Conservation (phyloP, 2,113 vertebrate species). For the Brachirus orientalis region DNA sequence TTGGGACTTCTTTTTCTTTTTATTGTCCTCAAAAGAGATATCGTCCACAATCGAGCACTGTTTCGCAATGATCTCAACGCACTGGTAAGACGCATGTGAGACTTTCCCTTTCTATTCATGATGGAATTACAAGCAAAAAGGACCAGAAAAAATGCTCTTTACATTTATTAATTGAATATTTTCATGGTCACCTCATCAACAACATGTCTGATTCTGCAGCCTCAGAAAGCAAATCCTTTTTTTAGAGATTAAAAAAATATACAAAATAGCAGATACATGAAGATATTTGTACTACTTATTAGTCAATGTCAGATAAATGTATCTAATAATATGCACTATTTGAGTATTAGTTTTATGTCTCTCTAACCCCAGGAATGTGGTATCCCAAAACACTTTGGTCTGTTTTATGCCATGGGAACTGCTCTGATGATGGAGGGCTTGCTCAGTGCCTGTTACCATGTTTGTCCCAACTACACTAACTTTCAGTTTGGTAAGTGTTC, state of each 20-base stretch:
- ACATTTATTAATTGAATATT: too few species aligned
- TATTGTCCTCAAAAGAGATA: slow-evolving; percentile 92
- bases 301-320: too few species aligned
- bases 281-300: too few species aligned
- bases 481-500: slow-evolving; percentile 92
- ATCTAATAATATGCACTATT: too few species aligned
- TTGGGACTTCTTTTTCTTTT: slow-evolving; percentile 95
- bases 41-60: slow-evolving; percentile 89
- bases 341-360: not conserved
- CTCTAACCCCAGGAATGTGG: slow-evolving; percentile 87
- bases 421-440: slow-evolving; percentile 99
- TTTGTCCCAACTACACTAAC: slow-evolving; percentile 98
- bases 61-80: slow-evolving; percentile 84
- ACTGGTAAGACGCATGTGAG: slow-evolving; percentile 80
- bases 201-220: too few species aligned
- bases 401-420: slow-evolving; percentile 97
- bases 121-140: too few species aligned
- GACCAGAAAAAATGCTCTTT: too few species aligned
- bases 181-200: too few species aligned
- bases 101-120: too few species aligned
- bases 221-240: too few species aligned
- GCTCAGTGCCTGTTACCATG: slow-evolving; percentile 97
- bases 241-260: too few species aligned
- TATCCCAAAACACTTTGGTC: slow-evolving; percentile 96
- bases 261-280: too few species aligned